Conservation (phyloP, 2,113 vertebrate genomes). For the Dendrocopos noguchii region DNA sequence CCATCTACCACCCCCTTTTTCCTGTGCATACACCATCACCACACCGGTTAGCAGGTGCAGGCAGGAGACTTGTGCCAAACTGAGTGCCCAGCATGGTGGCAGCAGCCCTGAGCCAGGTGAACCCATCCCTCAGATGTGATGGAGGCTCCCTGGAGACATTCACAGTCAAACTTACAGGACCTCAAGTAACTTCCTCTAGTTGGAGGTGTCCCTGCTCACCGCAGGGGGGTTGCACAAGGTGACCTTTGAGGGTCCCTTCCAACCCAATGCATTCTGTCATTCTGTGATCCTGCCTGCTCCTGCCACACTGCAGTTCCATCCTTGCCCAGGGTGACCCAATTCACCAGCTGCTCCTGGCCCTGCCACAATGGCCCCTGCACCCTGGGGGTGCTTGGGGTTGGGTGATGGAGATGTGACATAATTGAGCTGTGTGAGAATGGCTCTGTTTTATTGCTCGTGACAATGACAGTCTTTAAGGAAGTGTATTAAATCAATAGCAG, state of each 20-base stretch:
- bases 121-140: too few species aligned
- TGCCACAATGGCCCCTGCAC: fast-evolving
- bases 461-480: constrained; percentile 82
- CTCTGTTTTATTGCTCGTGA: constrained; percentile 78
- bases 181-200: too few species aligned
- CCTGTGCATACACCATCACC: neutral
- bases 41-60: fast-evolving
- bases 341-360: neutral
- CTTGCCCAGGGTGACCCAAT: neutral
- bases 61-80: neutral
- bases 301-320: neutral
- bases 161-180: too few species aligned
- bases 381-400: neutral
- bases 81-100: neutral
- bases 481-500: constrained; percentile 83
- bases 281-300: neutral
- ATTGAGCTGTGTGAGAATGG: constrained; percentile 76
- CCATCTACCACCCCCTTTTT: neutral
- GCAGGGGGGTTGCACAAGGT: too few species aligned
- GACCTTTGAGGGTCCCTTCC: too few species aligned
- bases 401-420: constrained; percentile 71
- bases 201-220: too few species aligned
- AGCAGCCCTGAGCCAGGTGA: neutral
- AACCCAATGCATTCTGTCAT: too few species aligned
- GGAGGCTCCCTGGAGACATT: too few species aligned